phyloP scores from a whole-genome alignment of 2,888 invertebrate genomes.

The Drosophila affinis region DNA sequence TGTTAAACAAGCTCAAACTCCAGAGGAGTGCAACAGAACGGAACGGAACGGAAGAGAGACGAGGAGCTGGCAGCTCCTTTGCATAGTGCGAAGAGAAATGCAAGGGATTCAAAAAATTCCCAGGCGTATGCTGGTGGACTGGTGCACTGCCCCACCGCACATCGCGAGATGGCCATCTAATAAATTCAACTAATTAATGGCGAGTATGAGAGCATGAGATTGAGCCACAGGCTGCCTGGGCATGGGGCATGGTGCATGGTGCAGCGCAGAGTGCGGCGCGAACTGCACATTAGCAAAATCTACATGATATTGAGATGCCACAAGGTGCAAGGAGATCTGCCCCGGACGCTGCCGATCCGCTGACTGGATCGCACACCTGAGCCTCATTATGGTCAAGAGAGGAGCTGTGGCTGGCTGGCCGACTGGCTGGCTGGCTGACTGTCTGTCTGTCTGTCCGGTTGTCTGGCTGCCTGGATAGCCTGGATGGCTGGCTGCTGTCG shows the following conservation, averaged over 20 bases:
- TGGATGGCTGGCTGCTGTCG: constrained; percentile 46
- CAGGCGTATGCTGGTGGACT: constrained; percentile 63
- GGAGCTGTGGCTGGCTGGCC: constrained; percentile 6
- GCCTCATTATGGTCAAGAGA: constrained; percentile 58
- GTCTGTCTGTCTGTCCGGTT: constrained; percentile 7
- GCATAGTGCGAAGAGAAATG: constrained; percentile 74
- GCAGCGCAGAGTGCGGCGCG: constrained; percentile 32
- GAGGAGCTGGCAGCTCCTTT: constrained; percentile 36
- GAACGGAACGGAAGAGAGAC: neutral
- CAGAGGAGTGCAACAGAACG: constrained; percentile 1
- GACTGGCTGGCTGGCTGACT: constrained; percentile 2
- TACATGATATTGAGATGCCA: constrained; percentile 81
- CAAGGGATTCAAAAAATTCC: constrained; percentile 79
- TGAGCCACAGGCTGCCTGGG: constrained; percentile 39
- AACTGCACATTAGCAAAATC: constrained; percentile 79
- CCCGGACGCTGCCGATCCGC: constrained; percentile 16
- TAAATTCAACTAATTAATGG: constrained; percentile 84
- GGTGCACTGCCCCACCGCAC: constrained; percentile 29
- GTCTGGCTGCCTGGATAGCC: constrained; percentile 1
- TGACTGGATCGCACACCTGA: constrained; percentile 54
- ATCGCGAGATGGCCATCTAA: constrained; percentile 81
- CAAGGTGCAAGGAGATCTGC: constrained; percentile 54
- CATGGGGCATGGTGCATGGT: neutral
- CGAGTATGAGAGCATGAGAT: constrained; percentile 79
- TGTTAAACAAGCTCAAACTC: neutral